Evolutionary conservation across 1,140 invertebrate species (phyloP).

Genomic region (Penaeus chinensis): DNA sequence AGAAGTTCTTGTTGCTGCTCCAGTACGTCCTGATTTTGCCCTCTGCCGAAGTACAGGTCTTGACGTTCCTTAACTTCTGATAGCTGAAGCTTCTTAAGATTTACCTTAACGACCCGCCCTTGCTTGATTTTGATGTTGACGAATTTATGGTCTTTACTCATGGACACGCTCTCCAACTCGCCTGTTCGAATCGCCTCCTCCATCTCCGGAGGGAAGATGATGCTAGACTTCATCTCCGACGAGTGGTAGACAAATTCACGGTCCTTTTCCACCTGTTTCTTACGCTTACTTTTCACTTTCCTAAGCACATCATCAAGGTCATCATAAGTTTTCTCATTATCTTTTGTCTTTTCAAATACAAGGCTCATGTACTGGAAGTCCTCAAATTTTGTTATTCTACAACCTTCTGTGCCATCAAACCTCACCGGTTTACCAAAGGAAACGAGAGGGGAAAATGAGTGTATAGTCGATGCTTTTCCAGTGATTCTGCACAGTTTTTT

Average conservation of each 20-base stretch:
- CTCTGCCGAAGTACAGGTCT: constrained; percentile 60
- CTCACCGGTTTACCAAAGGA: constrained; percentile 63
- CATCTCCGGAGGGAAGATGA: constrained; percentile 80
- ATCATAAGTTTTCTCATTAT: constrained; percentile 63
- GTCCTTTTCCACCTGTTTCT: constrained; percentile 69
- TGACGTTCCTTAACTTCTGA: constrained; percentile 70
- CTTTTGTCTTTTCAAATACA: constrained; percentile 71
- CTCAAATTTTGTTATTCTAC: constrained; percentile 68
- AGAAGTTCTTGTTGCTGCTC: constrained; percentile 66
- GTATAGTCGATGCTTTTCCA: constrained; percentile 75
- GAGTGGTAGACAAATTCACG: constrained; percentile 81
- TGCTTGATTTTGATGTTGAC: constrained; percentile 78
- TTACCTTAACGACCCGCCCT: constrained; percentile 58
- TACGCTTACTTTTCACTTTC: constrained; percentile 63
- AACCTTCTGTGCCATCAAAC: constrained; percentile 61
- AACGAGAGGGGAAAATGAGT: constrained; percentile 66
- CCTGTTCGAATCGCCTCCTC: constrained; percentile 82
- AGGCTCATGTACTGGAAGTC: constrained; percentile 72
- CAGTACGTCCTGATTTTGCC: constrained; percentile 63
- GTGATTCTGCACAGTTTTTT: constrained; percentile 84
- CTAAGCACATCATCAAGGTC: constrained; percentile 61
- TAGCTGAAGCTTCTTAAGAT: constrained; percentile 35
- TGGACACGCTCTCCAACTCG: constrained; percentile 80
- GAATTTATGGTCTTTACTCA: constrained; percentile 80
- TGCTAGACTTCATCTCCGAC: constrained; percentile 77